Conservation (phyloP, 2,888 invertebrate species). For the Diaperis boleti region DNA sequence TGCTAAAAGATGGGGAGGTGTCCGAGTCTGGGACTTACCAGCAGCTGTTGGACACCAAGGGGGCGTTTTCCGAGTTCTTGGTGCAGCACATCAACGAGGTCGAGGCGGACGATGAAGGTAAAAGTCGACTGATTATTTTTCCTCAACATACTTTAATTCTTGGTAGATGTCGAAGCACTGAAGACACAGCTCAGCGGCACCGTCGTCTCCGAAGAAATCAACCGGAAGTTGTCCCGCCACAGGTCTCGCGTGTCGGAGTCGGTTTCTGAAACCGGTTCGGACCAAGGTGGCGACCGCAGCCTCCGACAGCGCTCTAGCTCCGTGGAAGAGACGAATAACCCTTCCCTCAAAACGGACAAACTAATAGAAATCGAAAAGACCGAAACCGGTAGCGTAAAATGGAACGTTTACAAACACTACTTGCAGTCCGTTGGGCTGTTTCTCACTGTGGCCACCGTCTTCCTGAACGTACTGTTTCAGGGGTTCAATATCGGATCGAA, state of each 20-base stretch:
- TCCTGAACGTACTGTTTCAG: slow-evolving; percentile 86
- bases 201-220: slow-evolving; percentile 70
- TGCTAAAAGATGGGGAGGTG: slow-evolving; percentile 87
- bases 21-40: slow-evolving; percentile 93
- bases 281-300: slow-evolving; percentile 52
- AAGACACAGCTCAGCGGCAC: slow-evolving; percentile 81
- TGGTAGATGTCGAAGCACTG: slow-evolving; percentile 77
- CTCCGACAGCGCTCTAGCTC: slow-evolving; percentile 59
- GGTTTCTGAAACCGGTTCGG: slow-evolving; percentile 76
- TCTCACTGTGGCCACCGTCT: slow-evolving; percentile 77
- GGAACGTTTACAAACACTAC: slow-evolving; percentile 90
- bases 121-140: too few relatives aligned
- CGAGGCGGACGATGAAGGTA: slow-evolving; percentile 65
- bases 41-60: slow-evolving; percentile 87
- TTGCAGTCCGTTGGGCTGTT: slow-evolving; percentile 85
- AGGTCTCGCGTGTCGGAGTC: slow-evolving; percentile 80
- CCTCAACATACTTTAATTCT: too few relatives aligned
- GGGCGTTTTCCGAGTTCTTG: slow-evolving; percentile 87
- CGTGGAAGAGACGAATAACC: slow-evolving; percentile 62
- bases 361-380: slow-evolving; percentile 92
- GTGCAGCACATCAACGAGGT: slow-evolving; percentile 83
- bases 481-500: slow-evolving; percentile 89
- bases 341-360: slow-evolving; percentile 73
- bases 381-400: slow-evolving; percentile 93
- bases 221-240: slow-evolving; percentile 75